Base-by-base conservation (phyloP, 1,140 invertebrate species). In the Augochlora pura region DNA sequence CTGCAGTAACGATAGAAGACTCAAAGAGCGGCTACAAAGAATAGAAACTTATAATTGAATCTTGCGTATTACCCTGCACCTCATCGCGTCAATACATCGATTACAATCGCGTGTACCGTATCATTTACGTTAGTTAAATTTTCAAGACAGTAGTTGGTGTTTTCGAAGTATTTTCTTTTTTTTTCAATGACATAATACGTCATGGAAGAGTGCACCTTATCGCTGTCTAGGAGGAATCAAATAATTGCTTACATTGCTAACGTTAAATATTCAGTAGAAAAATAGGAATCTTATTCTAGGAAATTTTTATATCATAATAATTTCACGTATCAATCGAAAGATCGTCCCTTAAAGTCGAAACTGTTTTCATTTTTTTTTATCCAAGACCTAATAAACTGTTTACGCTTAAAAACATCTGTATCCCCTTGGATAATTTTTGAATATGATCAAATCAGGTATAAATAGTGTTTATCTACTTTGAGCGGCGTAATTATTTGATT, bases 221-320 rank as follows among this genome's bases (percentile, higher is more conserved):
- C 68, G 67, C 49, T 75, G 25, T 38, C 42, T 80, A 69, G 69
- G 25, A 75, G 25, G 68, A 67, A 52, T 71, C 63, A 64, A 60
- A 60, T 57, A 70, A 70, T 63, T 73, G 39, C 39, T 64, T 67
- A 66, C 39, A 59, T 64, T 60, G 65, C 66, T 72, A 79, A 74
- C 27, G 69, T 76, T 75, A 82, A 68, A 67, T 21, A 27, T 76
- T 69, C 59, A 66, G 81, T 86, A 80, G 39, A 81, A 77, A 84
- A 85, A 85, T 85, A 85, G 79, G 78, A 85, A 84, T 85, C 82
- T 84, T 84, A 84, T 46, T 74, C 66, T 76, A 76, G 59, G 65
- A 76, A 54, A 60, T 76, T 76, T 76, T 69, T 27, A 57, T 57
- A 69, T 68, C 52, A 23, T 68, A 76, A 65, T 68, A 76, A 76